Conservation (phyloP, 2,888 invertebrate species). For the Strigamia transsilvanica region DNA sequence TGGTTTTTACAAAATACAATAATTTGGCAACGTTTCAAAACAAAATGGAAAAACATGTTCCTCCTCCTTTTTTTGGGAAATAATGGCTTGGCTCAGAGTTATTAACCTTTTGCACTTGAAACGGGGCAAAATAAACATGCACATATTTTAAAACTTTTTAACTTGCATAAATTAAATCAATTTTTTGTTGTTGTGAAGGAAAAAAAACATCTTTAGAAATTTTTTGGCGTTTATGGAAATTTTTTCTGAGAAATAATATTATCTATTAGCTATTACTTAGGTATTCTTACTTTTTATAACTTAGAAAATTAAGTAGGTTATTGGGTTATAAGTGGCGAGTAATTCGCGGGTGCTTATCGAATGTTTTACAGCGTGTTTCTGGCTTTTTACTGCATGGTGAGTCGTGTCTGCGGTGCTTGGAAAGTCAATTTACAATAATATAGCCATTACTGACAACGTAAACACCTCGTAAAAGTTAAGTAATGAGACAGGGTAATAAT, state of each 20-base stretch:
- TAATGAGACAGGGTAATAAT: conserved; percentile 52
- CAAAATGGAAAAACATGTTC: conserved; percentile 30
- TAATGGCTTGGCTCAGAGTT: conserved; percentile 29
- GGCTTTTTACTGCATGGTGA: conserved; percentile 51
- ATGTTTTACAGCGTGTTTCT: conserved; percentile 52
- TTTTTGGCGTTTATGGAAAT: background rate
- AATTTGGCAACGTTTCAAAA: conserved; percentile 32
- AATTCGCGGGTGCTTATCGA: conserved; percentile 45
- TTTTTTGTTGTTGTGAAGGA: background rate
- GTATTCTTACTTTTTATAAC: background rate
- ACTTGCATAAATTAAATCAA: background rate
- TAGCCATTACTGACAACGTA: conserved; percentile 54
- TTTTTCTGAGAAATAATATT: background rate
- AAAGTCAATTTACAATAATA: conserved; percentile 53
- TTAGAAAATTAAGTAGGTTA: conserved; percentile 17
- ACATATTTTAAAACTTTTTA: conserved; percentile 22
- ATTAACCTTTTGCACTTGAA: conserved; percentile 43
- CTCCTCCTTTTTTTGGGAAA: conserved; percentile 35
- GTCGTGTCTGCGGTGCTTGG: conserved; percentile 48
- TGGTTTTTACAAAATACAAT: background rate
- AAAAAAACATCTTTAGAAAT: background rate
- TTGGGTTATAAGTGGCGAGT: conserved; percentile 35
- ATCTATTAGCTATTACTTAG: background rate
- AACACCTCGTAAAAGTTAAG: conserved; percentile 54
- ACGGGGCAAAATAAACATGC: conserved; percentile 25